Base-by-base conservation (phyloP, 2,888 invertebrate species). In the Cerceris rybyensis region DNA sequence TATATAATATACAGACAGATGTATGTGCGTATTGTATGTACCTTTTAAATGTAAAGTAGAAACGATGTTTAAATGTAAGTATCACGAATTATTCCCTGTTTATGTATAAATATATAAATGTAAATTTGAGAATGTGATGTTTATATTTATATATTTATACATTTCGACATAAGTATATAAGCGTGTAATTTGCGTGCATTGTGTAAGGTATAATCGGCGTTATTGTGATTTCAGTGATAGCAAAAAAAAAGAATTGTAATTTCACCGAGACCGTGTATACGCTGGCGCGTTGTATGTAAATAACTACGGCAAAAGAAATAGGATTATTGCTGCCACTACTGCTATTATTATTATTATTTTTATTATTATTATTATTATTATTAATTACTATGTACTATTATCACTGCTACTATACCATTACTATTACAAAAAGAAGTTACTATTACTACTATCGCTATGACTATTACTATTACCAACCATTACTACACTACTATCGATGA, bases 21-120 rank as follows among this genome's bases (percentile, higher is more conserved):
- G 43, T 59, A 68, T 88, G 82, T 85, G 86, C 82, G 85, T 87
- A 88, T 68, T 84, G 86, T 88, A 87, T 84, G 82, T 88, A 86
- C 74, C 83, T 85, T 78, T 80, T 49, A 73, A 79, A 69, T 72
- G 80, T 79, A 80, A 84, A 78, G 71, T 84, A 76, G 79, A 72
- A 50, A 70, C 54, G 54, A 59, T 59, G 58, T 28, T 28, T 28
- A 28, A 75, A 77, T 79, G 76, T 86, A 86, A 86, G 82, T 87
- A 87, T 81, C 46, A 69, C 41, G 64, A 64, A 68, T 43, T 42
- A 52, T 52, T 61, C 67, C 77, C 16, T 71, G 82, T 79, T 55
- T 64, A 81, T 75, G 71, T 71, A 55, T 67, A 61, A 74, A 68
- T 75, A 70, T 60, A 54, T 78, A 70, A 70, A 60, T 71, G 76